phyloP scores from a whole-genome alignment of 2,888 invertebrate species.

The Tiliacea citrago region DNA sequence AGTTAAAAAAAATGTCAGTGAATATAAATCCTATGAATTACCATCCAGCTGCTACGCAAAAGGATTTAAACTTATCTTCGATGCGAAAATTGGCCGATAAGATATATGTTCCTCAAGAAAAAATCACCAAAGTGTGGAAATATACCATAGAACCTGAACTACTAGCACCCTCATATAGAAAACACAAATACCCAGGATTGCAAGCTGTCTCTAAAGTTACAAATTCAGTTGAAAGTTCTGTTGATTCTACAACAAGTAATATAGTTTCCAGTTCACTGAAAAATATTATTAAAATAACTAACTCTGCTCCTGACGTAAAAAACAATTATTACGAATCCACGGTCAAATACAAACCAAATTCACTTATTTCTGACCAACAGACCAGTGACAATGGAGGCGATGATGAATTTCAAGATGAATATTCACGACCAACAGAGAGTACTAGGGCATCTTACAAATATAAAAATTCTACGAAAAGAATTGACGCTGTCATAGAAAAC shows the following conservation, averaged over 20 bases:
- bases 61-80: conserved; percentile 42
- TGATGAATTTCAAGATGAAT: conserved; percentile 69
- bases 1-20: conserved; percentile 16
- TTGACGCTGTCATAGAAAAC: not conserved
- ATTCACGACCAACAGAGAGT: conserved; percentile 50
- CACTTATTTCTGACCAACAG: conserved; percentile 8
- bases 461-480: conserved; percentile 8
- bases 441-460: conserved; percentile 36
- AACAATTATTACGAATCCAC: not conserved
- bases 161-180: not conserved
- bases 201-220: not conserved
- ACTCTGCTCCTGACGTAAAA: not conserved
- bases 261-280: conserved; percentile 17
- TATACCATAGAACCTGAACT: conserved; percentile 29
- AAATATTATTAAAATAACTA: conserved; percentile 9
- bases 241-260: conserved; percentile 1
- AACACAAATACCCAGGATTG: not conserved
- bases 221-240: conserved; percentile 12
- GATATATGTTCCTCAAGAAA: conserved; percentile 40
- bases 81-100: conserved; percentile 57
- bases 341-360: conserved; percentile 4
- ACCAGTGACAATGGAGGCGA: conserved; percentile 41
- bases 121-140: conserved; percentile 26
- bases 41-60: conserved; percentile 10
- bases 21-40: conserved; percentile 23